phyloP scores from a whole-genome alignment of 2,888 invertebrate genomes.

The Pterostichus niger region DNA sequence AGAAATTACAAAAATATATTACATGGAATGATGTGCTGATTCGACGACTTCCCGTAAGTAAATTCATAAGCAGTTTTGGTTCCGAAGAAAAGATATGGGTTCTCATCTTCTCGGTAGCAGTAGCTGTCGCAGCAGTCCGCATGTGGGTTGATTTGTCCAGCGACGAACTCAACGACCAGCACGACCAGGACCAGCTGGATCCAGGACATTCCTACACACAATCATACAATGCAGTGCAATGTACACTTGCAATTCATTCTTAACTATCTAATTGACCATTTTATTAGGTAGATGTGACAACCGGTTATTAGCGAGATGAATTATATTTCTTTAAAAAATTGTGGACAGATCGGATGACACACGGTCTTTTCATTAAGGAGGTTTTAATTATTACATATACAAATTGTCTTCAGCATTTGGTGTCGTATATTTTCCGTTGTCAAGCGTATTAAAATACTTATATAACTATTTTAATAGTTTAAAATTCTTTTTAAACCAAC shows the following conservation, averaged over 20 bases:
- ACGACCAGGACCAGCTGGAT: slow-evolving; percentile 17
- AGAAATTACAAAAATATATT: slow-evolving; percentile 71
- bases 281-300: slow-evolving; percentile 10
- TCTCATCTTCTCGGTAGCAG: slow-evolving; percentile 81
- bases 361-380: slow-evolving; percentile 8
- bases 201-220: slow-evolving; percentile 44
- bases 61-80: slow-evolving; percentile 89
- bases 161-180: neutral
- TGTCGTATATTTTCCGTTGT: too few relatives aligned
- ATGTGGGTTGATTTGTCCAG: slow-evolving; percentile 54
- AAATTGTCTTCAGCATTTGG: neutral
- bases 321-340: neutral
- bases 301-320: neutral
- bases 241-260: neutral
- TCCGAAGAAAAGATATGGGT: slow-evolving; percentile 85
- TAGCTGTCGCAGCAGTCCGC: slow-evolving; percentile 79
- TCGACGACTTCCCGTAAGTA: slow-evolving; percentile 81
- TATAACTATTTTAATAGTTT: too few relatives aligned
- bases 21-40: slow-evolving; percentile 84
- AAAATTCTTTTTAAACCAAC: too few relatives aligned
- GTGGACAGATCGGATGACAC: neutral
- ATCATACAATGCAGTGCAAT: neutral
- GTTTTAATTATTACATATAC: neutral
- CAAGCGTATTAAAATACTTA: neutral
- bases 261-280: slow-evolving; percentile 39